phyloP scores from a whole-genome alignment of 2,113 vertebrate genomes.

The Zosterops hypoxanthus region DNA sequence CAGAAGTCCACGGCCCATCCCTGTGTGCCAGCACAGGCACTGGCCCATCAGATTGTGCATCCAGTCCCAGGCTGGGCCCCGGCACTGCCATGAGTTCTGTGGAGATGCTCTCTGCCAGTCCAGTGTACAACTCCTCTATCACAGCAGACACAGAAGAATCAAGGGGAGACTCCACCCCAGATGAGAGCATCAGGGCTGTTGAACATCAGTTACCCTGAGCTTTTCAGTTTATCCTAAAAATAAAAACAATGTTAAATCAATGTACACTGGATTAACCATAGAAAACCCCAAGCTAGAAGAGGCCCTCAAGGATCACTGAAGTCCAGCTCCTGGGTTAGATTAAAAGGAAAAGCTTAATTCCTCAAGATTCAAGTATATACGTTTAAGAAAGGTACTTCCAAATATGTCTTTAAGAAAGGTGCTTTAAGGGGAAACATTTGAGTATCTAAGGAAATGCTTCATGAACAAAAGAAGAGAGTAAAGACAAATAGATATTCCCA shows the following conservation, averaged over 20 bases:
- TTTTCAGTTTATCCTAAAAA: constrained; percentile 56
- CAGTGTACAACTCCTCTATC: constrained; percentile 41
- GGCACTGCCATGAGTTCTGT: constrained; percentile 22
- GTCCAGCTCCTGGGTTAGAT: neutral
- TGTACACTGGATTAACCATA: accelerated
- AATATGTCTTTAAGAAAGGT: neutral
- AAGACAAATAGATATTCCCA: accelerated
- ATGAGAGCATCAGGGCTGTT: constrained; percentile 71
- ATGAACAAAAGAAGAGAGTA: neutral
- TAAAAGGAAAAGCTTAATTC: neutral
- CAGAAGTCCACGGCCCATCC: neutral
- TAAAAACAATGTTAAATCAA: neutral
- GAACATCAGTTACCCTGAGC: neutral
- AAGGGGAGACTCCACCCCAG: constrained; percentile 50
- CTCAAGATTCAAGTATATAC: neutral
- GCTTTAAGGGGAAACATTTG: neutral
- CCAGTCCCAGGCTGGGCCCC: neutral
- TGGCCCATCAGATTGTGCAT: neutral
- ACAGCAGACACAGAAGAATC: constrained; percentile 53
- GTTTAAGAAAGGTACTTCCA: neutral
- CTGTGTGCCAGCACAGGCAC: neutral
- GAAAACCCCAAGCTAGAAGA: neutral
- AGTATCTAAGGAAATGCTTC: neutral
- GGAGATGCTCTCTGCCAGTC: constrained; percentile 38
- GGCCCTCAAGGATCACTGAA: neutral